A percentile compares a stretch with the other conserved stretches of the same genome.
Conservation (phyloP, 2,888 invertebrate species). For the Sphaerophoria rueppellii region DNA sequence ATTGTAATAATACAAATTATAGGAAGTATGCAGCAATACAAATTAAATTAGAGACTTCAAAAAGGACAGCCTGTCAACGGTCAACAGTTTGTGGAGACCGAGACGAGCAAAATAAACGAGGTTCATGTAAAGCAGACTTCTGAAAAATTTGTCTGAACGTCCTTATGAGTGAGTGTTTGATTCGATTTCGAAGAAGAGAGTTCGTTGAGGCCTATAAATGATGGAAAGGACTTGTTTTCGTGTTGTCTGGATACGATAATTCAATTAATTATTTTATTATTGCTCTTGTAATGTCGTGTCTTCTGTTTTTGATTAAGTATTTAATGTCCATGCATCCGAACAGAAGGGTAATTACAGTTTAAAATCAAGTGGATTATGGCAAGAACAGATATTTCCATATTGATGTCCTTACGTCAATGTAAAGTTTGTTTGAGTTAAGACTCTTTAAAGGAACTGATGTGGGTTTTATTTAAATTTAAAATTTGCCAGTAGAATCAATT, state of each 20-base stretch:
- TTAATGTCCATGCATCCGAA: not conserved
- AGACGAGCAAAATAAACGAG: no score
- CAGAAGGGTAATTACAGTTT: not conserved
- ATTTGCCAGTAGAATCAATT: no score
- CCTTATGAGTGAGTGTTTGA: constrained; percentile 4
- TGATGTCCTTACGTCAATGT: no score
- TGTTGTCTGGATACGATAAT: constrained; percentile 44
- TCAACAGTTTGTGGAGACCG: not conserved
- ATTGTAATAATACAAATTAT: not conserved
- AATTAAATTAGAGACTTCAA: constrained; percentile 56
- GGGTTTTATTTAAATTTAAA: no score
- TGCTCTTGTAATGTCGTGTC: constrained; percentile 1
- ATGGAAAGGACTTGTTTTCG: constrained; percentile 19
- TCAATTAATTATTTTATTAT: constrained; percentile 60
- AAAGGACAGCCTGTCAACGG: constrained; percentile 10
- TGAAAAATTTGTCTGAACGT: not conserved
- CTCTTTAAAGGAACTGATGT: no score
- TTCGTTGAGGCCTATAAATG: constrained; percentile 1
- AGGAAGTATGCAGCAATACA: not conserved
- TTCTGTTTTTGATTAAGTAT: constrained; percentile 27
- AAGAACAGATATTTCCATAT: not conserved
- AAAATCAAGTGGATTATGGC: not conserved
- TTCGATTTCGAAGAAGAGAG: not conserved
- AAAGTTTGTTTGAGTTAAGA: no score
- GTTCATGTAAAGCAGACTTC: no score